Evolutionary conservation across 2,113 vertebrate genomes (phyloP).

Genomic region (Callaeas wilsoni): DNA sequence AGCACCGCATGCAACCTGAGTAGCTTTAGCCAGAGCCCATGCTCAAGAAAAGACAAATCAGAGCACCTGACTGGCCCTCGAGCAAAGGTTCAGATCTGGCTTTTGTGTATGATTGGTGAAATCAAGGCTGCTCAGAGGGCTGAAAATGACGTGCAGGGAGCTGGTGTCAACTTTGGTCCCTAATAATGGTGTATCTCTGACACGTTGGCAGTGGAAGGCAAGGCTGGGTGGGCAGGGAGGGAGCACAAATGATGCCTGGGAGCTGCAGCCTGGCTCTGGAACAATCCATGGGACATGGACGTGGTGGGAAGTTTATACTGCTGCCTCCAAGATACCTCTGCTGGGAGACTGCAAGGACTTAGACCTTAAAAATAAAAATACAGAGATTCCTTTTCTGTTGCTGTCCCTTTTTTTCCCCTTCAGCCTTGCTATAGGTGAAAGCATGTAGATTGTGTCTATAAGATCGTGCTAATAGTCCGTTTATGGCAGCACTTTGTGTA

Average conservation of each 20-base stretch:
- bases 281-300: fast-evolving
- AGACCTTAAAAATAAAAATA: not conserved
- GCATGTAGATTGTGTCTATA: not conserved
- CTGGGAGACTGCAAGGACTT: fast-evolving
- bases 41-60: not conserved
- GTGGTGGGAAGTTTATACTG: not conserved
- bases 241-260: not conserved
- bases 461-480: not conserved
- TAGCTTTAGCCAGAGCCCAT: not conserved
- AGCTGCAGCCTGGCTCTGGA: not conserved
- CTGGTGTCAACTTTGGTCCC: not conserved
- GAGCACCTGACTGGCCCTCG: not conserved
- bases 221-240: not conserved
- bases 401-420: not conserved
- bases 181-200: not conserved
- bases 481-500: not conserved
- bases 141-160: not conserved
- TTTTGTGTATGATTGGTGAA: fast-evolving
- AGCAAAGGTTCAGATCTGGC: not conserved
- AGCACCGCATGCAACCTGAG: fast-evolving
- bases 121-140: not conserved
- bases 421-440: not conserved
- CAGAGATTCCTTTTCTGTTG: not conserved
- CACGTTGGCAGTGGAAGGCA: not conserved
- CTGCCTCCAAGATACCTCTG: not conserved